These are phyloP conservation scores for Sebastes trivittatus DNA, from an alignment of 2,797 vertebrate genomes.

Conservation along the genomic window DNA sequence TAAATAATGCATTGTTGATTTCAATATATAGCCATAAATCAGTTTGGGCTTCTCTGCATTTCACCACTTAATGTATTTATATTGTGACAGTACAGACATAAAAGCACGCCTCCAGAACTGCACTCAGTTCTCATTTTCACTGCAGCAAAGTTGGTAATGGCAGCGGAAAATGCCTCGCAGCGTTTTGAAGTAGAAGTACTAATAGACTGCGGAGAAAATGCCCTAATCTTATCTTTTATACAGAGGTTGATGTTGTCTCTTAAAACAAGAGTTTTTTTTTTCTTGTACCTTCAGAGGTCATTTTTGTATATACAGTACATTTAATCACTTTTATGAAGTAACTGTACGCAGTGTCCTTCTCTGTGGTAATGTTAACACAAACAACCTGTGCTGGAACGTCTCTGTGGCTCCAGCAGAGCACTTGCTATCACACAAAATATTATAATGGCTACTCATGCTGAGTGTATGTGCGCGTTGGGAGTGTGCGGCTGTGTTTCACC, in stretches of 20 bases:
- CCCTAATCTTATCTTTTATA: not conserved
- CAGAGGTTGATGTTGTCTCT: conserved; percentile 9
- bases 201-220: conserved; percentile 25
- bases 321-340: not conserved
- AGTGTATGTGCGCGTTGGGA: not conserved
- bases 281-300: not conserved
- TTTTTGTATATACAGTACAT: not conserved
- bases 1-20: conserved; percentile 35
- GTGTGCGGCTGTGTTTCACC: conserved; percentile 25
- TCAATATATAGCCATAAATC: conserved; percentile 7
- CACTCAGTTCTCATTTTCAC: conserved; percentile 35
- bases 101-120: conserved; percentile 35
- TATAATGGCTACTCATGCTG: not conserved
- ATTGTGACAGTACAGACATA: conserved; percentile 37
- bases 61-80: conserved; percentile 15
- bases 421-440: not conserved
- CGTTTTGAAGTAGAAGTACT: not conserved
- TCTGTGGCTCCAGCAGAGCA: not conserved
- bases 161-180: conserved; percentile 4
- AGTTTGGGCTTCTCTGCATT: not conserved
- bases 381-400: not conserved
- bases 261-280: conserved; percentile 3
- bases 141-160: conserved; percentile 17
- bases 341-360: not conserved
- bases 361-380: not conserved